Conservation (phyloP, 1,140 invertebrate genomes). For the Choristoneura fumiferana region DNA sequence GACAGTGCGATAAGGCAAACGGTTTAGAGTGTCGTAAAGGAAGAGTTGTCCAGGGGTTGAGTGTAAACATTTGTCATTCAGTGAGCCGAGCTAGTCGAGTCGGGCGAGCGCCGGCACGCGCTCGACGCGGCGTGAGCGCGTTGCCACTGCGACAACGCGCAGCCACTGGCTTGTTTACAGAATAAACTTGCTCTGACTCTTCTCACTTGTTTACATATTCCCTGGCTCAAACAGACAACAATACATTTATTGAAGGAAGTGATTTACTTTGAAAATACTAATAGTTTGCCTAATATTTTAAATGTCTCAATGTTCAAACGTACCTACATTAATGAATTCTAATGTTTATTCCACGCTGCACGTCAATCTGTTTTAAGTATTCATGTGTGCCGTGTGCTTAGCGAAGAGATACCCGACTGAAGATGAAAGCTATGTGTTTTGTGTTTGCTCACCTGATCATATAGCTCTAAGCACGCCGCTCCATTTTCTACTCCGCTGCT, state of each 20-base stretch:
- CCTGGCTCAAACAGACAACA: constrained; percentile 41
- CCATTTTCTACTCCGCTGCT: constrained; percentile 65
- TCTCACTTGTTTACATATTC: constrained; percentile 60
- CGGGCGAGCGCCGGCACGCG: constrained; percentile 16
- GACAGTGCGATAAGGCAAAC: constrained; percentile 17
- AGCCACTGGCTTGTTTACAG: constrained; percentile 25
- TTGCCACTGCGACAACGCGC: constrained; percentile 22
- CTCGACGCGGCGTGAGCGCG: constrained; percentile 5
- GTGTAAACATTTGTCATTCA: constrained; percentile 65
- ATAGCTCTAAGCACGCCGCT: constrained; percentile 68
- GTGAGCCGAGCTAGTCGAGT: constrained; percentile 35
- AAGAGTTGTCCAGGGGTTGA: constrained; percentile 39
- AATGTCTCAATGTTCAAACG: no score
- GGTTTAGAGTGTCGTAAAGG: constrained; percentile 21
- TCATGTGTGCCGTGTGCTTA: constrained; percentile 41
- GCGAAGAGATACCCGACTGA: constrained; percentile 56
- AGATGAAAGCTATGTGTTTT: constrained; percentile 70
- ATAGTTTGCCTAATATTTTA: no score
- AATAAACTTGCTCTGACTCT: constrained; percentile 55
- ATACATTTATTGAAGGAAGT: constrained; percentile 42
- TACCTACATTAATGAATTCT: no score
- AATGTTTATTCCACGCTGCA: no score
- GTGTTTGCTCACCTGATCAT: constrained; percentile 73
- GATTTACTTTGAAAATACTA: constrained; percentile 16
- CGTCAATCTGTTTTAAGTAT: constrained; percentile 33